These are phyloP conservation scores for Hyposoter dolosus DNA, from an alignment of 2,888 invertebrate species.

Conservation along the genomic window DNA sequence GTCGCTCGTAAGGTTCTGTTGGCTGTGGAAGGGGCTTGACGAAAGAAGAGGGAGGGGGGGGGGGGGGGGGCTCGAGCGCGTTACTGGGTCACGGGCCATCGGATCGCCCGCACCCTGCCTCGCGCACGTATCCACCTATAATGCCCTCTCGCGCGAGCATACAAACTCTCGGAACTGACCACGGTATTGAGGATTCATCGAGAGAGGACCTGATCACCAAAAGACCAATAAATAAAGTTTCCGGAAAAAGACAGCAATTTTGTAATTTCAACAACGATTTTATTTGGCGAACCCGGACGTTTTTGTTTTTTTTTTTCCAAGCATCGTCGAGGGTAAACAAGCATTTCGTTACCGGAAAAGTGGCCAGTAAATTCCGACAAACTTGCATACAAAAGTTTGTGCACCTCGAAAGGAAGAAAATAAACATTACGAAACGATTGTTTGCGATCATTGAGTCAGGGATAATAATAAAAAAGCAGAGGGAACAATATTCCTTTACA, in stretches of 20 bases:
- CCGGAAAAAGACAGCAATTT: not conserved
- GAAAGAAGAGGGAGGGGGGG: slow-evolving; percentile 19
- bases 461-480: not conserved
- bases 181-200: not conserved
- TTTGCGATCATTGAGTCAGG: not conserved
- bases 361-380: not conserved
- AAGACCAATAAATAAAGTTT: not conserved
- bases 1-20: slow-evolving; percentile 12
- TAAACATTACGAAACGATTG: not conserved
- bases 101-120: slow-evolving; percentile 47
- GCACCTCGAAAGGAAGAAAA: not conserved
- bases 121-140: slow-evolving; percentile 8
- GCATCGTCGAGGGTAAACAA: not conserved
- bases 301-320: not conserved
- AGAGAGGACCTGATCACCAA: not conserved
- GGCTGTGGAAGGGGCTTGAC: slow-evolving; percentile 16
- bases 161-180: slow-evolving; percentile 13
- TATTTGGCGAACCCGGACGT: not conserved
- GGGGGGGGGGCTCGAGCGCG: slow-evolving; percentile 51
- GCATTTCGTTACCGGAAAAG: not conserved
- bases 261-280: not conserved
- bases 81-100: slow-evolving; percentile 69
- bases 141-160: slow-evolving; percentile 5
- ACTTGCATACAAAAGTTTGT: not conserved
- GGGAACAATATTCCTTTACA: not conserved